A percentile compares a stretch with the other conserved stretches of the same genome.
These are phyloP conservation scores for Nibea albiflora DNA, from an alignment of 2,113 vertebrate species.

Conservation along the genomic window DNA sequence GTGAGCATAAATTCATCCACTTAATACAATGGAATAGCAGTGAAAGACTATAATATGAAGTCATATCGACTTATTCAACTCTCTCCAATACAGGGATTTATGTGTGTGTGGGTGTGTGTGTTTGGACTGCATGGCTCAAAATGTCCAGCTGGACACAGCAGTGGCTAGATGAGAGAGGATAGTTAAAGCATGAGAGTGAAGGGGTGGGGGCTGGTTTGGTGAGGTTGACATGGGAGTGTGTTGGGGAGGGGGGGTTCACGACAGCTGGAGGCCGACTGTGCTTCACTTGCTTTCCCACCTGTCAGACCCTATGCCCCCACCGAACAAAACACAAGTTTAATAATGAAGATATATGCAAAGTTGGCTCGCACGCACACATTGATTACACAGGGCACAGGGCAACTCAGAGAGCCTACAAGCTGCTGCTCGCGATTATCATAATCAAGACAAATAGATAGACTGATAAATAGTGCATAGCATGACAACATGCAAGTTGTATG, in stretches of 20 bases:
- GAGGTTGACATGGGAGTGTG: conserved; percentile 22
- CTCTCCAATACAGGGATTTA: not conserved
- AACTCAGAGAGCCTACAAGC: not conserved
- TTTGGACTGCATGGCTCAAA: conserved; percentile 17
- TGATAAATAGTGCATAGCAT: not conserved
- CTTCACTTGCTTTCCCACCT: conserved; percentile 66
- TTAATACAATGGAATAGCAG: too few relatives aligned
- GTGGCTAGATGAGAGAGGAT: conserved; percentile 34
- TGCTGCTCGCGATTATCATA: not conserved
- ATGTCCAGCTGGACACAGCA: conserved; percentile 61
- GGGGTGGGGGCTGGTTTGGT: not conserved
- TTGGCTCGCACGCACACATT: not conserved
- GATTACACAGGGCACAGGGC: not conserved
- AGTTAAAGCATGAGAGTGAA: conserved; percentile 19
- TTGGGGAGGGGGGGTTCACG: conserved; percentile 18
- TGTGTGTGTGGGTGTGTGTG: not conserved
- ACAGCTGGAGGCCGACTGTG: conserved; percentile 59
- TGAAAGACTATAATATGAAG: not conserved
- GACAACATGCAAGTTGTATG: not conserved
- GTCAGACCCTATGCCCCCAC: conserved; percentile 27
- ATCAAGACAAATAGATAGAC: too few relatives aligned
- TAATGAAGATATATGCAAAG: conserved; percentile 37
- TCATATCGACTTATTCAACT: conserved; percentile 6
- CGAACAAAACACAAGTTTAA: conserved; percentile 25
- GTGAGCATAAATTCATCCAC: too few relatives aligned